Conservation (phyloP, 2,888 invertebrate genomes). For the Rhopalosiphum nymphaeae region DNA sequence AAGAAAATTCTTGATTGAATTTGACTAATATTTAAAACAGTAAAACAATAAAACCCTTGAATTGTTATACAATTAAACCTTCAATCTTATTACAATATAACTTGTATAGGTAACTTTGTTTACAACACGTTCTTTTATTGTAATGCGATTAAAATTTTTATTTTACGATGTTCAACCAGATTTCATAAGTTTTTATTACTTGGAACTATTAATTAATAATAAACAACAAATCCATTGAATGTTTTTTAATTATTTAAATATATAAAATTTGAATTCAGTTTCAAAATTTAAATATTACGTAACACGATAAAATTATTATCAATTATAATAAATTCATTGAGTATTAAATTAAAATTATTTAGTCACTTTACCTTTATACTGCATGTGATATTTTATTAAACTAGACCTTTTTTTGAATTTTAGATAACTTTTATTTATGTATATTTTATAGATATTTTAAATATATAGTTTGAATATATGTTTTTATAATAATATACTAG, state of each 20-base stretch:
- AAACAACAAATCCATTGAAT: neutral
- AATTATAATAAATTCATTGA: neutral
- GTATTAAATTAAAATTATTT: neutral
- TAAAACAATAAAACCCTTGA: neutral
- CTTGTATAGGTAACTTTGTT: neutral
- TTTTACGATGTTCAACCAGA: neutral
- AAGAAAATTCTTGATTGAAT: neutral
- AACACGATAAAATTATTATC: neutral
- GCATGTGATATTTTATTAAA: neutral
- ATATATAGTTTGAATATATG: neutral
- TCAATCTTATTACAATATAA: neutral
- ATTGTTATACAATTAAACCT: neutral
- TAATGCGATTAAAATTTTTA: neutral
- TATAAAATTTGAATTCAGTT: neutral
- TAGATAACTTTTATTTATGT: neutral
- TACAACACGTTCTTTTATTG: neutral
- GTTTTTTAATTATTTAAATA: neutral
- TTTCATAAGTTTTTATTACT: neutral
- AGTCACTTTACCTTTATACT: neutral
- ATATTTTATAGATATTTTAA: neutral
- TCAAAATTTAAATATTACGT: neutral
- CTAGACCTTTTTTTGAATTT: neutral
- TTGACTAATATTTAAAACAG: neutral
- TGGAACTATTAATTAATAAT: slow-evolving; percentile 13
- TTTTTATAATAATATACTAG: neutral